Evolutionary conservation across 2,888 invertebrate genomes (phyloP), one percentile per base, ranked within the genome.

Genomic region (Epistrophella euchroma): DNA sequence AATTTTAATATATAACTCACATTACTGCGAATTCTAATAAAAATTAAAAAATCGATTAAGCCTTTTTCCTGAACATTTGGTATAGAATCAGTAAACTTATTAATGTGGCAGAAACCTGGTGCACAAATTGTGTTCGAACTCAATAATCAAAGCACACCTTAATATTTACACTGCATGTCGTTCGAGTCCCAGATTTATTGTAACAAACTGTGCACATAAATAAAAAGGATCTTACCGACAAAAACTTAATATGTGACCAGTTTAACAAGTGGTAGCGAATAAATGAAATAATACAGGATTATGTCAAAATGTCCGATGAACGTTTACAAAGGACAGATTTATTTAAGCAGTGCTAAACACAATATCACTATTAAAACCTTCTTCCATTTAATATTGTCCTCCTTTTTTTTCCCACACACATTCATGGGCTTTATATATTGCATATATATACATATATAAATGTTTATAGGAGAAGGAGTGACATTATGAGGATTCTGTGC

Each of bases 401-500:
- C 56, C 47, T 71, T 55, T 40, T 62, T 62, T 66, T 43, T 1
- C 2, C 40, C 13, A 37, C 66, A 75, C 47, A 74, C 62, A 50
- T 74, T 64, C 64, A 74, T 75, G 78, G 56, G 70, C 43, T 64
- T 13, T 68, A 60, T 60, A 37, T 35, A 25, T 40, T 40, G 7
- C 22, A 17, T 37, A 4, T 60, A 19, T 22, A 11, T 37, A 25
- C 2, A 6, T n/a, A 17, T 10, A 35, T 15, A 35, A 58, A 37
- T 37, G 6, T 13, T 37, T 32, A 35, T 47, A 47, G 62, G 6
- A 64, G 32, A 64, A 64, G 64, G 64, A 71, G 52, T 70, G 56
- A 52, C 62, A 71, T 78, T 74, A 79, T 78, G 74, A 74, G 74
- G 70, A 74, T 74, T 83, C 56, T 74, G 56, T 75, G 64, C 64